These are phyloP conservation scores for Lepidostoma basale DNA, from an alignment of 1,140 invertebrate genomes.

Conservation along the genomic window DNA sequence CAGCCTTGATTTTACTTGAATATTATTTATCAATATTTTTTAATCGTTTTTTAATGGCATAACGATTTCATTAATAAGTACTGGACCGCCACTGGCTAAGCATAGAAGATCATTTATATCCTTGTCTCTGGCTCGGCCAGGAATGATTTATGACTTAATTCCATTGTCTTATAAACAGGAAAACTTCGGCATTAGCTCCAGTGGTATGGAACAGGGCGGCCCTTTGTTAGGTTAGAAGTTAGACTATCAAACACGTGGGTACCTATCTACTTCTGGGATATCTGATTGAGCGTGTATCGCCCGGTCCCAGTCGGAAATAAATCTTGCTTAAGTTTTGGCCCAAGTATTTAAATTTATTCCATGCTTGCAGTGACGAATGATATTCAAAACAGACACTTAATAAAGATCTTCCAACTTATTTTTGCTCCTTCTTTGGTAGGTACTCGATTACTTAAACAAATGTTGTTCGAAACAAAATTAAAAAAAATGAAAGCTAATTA, in stretches of 20 bases:
- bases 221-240: background rate
- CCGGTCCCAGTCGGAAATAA: background rate
- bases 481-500: too few relatives aligned
- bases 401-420: too few relatives aligned
- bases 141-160: slow-evolving; percentile 45
- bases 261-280: slow-evolving; percentile 1
- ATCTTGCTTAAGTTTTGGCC: background rate
- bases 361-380: too few relatives aligned
- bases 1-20: too few relatives aligned
- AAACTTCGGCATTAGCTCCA: slow-evolving; percentile 37
- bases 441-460: too few relatives aligned
- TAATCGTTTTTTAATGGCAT: too few relatives aligned
- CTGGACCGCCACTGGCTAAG: too few relatives aligned
- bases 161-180: slow-evolving; percentile 41
- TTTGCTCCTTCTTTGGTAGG: too few relatives aligned
- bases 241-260: background rate
- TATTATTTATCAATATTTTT: too few relatives aligned
- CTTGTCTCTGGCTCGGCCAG: slow-evolving; percentile 39
- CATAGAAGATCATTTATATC: slow-evolving; percentile 38
- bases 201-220: slow-evolving; percentile 26
- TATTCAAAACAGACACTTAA: too few relatives aligned
- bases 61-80: too few relatives aligned
- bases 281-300: background rate
- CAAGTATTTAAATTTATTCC: background rate
- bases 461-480: too few relatives aligned